Percentiles rank a stretch among this genome's conserved stretches.
phyloP scores from a whole-genome alignment of 1,140 invertebrate genomes.

The Lycorma delicatula region DNA sequence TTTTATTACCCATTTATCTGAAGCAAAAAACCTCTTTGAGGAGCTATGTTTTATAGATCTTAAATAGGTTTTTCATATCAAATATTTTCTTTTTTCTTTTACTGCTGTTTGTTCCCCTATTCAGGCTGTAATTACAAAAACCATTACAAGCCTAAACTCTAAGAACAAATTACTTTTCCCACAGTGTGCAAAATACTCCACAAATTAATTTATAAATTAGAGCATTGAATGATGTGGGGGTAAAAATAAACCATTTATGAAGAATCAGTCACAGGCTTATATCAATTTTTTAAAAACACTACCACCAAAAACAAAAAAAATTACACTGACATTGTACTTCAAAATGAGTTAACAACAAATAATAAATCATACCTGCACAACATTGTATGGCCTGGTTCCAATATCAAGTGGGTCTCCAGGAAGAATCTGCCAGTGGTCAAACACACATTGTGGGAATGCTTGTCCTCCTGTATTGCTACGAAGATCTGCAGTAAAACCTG shows the following conservation, averaged over 20 bases:
- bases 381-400: conserved; percentile 65
- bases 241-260: not conserved
- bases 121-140: conserved; percentile 37
- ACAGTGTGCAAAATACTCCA: conserved; percentile 10
- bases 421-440: conserved; percentile 98
- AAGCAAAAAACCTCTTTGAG: too few species aligned
- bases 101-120: conserved; percentile 41
- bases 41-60: too few species aligned
- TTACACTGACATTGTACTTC: too few species aligned
- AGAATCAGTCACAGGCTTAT: too few species aligned
- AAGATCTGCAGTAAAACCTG: conserved; percentile 93
- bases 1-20: too few species aligned
- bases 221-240: conserved; percentile 5
- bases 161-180: conserved; percentile 36
- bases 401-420: conserved; percentile 87
- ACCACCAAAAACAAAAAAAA: too few species aligned
- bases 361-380: conserved; percentile 61
- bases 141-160: conserved; percentile 41
- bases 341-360: too few species aligned
- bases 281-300: too few species aligned
- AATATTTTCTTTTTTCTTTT: not conserved
- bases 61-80: too few species aligned
- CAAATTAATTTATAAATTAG: not conserved
- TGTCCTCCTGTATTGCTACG: conserved; percentile 98
- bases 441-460: conserved; percentile 99